Evolutionary conservation across 2,797 vertebrate species (phyloP), one percentile per base, ranked within the genome.

Genomic region (Lepus oiostolus): DNA sequence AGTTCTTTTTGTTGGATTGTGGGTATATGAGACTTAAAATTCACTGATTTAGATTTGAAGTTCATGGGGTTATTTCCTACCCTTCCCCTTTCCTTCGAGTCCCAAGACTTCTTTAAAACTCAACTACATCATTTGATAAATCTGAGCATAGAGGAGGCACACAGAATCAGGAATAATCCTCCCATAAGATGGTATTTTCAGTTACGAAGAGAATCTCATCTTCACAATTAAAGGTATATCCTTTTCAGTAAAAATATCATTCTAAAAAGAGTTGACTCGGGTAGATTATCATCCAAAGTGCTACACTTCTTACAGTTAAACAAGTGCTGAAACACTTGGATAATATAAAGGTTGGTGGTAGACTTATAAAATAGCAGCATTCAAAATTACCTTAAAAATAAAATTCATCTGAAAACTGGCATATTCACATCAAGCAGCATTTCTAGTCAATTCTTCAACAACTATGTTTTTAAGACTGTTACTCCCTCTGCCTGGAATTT

Each of bases 301-400:
- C 28, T 67, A 22, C 16, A 47, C 28, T 54, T 71, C 30, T 88
- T 60, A 50, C 24, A 76, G 30, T 58, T 60, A 83, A 81, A 63
- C 12, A 32, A 60, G 24, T 32, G 28, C 70, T 16, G 67, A 75
- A 85, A 26, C 75, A 63, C 11, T n/a, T 58, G 7, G 10, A 50
- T 35, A 12, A 47, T 22, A 58, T 17, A 42, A 60, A 93, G 16
- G 35, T 35, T 76, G 62, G 12, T 83, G 9, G 30, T 47, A 77
- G 83, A 22, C n/a, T 50, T 50, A 62, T 28, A 83, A 83, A 88
- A 70, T 58, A 76, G 5, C 24, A 47, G 1, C 76, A 62, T 70
- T 88, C 19, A 84, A 83, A 89, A 76, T 84, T 71, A 28, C 6
- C 30, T 83, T 35, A 52, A 84, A 91, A 70, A 88, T 47, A 79